These are phyloP conservation scores for Heliornis fulica DNA, from an alignment of 2,113 vertebrate genomes.

Conservation along the genomic window DNA sequence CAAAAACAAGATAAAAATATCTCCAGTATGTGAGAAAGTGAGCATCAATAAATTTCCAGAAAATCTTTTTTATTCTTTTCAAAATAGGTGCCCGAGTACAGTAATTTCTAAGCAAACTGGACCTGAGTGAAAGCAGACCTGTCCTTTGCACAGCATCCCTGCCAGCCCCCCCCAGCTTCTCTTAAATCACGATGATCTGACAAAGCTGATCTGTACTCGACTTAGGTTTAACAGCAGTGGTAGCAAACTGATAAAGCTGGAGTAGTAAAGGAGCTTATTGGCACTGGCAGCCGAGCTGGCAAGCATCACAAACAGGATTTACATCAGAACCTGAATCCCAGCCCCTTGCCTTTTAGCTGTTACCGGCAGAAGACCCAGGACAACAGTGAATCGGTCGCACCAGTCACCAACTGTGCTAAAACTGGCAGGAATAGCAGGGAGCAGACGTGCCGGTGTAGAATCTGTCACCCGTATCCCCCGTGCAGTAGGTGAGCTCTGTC, in stretches of 20 bases:
- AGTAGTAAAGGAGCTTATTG: constrained; percentile 5
- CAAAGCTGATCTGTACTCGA: not conserved
- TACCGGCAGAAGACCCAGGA: not conserved
- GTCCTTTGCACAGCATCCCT: not conserved
- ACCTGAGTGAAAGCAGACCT: not conserved
- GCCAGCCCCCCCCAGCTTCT: not conserved
- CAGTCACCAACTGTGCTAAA: not conserved
- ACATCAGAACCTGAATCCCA: not conserved
- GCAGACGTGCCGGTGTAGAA: no score
- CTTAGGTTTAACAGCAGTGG: not conserved
- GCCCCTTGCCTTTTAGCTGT: not conserved
- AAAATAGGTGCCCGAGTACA: not conserved
- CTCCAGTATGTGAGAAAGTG: not conserved
- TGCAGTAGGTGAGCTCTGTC: accelerated
- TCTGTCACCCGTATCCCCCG: not conserved
- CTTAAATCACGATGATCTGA: not conserved
- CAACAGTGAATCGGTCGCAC: not conserved
- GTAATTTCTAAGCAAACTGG: not conserved
- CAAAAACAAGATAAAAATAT: not conserved
- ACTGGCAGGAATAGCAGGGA: not conserved
- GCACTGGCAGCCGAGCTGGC: not conserved
- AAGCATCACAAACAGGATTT: constrained; percentile 4
- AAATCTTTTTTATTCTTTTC: not conserved
- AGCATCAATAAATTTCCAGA: not conserved
- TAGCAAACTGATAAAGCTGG: constrained; percentile 11